A percentile compares a stretch with the other conserved stretches of the same genome.
phyloP scores from a whole-genome alignment of 30 jellyfish, hydroid and myxozoan species.

The Aurelia aurita region DNA sequence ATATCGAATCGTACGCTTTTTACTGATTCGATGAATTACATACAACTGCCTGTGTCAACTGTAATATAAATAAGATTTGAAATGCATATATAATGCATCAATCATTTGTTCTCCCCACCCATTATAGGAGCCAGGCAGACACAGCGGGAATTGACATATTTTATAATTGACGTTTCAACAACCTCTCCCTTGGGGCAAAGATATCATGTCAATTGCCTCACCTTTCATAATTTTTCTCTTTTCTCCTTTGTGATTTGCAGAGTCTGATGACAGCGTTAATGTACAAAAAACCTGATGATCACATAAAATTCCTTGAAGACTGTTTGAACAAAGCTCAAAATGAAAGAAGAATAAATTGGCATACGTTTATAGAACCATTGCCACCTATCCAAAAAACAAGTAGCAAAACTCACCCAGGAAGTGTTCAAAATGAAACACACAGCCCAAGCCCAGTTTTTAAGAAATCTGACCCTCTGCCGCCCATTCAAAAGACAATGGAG shows the following conservation, averaged over 20 bases:
- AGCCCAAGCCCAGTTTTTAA: slow-evolving; percentile 26
- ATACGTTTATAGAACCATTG: slow-evolving; percentile 89
- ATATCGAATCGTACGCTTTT: too few relatives aligned
- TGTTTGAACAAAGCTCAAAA: slow-evolving; percentile 83
- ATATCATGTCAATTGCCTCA: too few relatives aligned
- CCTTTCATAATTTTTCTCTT: background rate
- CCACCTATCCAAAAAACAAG: slow-evolving; percentile 88
- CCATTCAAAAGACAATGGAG: slow-evolving; percentile 29
- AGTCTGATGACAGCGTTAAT: slow-evolving; percentile 97
- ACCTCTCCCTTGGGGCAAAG: too few relatives aligned
- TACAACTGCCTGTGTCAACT: too few relatives aligned
- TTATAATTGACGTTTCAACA: too few relatives aligned
- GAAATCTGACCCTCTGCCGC: slow-evolving; percentile 76
- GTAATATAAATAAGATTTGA: too few relatives aligned
- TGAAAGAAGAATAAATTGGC: slow-evolving; percentile 84
- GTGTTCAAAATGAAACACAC: background rate
- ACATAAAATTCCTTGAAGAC: slow-evolving; percentile 81
- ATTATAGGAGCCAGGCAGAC: too few relatives aligned
- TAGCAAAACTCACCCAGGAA: slow-evolving; percentile 57
- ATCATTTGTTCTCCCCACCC: too few relatives aligned
- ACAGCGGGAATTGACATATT: too few relatives aligned
- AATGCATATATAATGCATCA: too few relatives aligned
- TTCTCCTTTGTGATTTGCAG: slow-evolving; percentile 32
- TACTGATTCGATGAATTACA: too few relatives aligned
- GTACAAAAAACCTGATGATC: slow-evolving; percentile 96